These are phyloP conservation scores for Drosophila carrolli DNA, from an alignment of 1,140 invertebrate genomes.

Conservation along the genomic window DNA sequence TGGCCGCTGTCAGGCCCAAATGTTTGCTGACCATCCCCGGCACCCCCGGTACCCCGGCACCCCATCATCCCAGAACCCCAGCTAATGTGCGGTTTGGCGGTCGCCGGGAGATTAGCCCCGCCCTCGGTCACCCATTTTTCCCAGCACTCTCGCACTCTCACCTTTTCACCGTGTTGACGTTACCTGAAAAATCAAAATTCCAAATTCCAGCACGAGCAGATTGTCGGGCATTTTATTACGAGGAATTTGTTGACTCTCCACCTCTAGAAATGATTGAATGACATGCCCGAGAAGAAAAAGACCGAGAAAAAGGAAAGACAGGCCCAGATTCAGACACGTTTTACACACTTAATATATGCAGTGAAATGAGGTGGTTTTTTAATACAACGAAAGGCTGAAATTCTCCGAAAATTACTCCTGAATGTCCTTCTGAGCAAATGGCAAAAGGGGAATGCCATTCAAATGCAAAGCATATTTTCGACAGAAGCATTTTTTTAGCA, in stretches of 20 bases:
- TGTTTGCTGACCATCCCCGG: constrained; percentile 47
- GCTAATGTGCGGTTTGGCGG: constrained; percentile 78
- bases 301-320: neutral
- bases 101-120: constrained; percentile 67
- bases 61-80: constrained; percentile 7
- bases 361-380: constrained; percentile 35
- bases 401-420: constrained; percentile 15
- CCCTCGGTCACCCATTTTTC: constrained; percentile 5
- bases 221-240: constrained; percentile 79
- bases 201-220: constrained; percentile 65
- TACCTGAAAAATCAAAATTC: constrained; percentile 79
- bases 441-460: constrained; percentile 59
- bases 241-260: constrained; percentile 70
- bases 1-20: constrained; percentile 47
- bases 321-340: constrained; percentile 40
- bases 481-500: constrained; percentile 25
- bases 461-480: constrained; percentile 78
- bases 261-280: constrained; percentile 75
- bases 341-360: constrained; percentile 62
- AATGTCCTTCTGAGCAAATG: constrained; percentile 2
- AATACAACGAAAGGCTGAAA: constrained; percentile 21
- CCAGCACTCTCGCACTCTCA: neutral
- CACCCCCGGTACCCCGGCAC: constrained; percentile 9
- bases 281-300: constrained; percentile 33
- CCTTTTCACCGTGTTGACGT: constrained; percentile 30